A percentile compares a stretch with the other conserved stretches of the same genome.
Evolutionary conservation across 2,797 vertebrate genomes (phyloP).

Genomic region (Coreius guichenoti): DNA sequence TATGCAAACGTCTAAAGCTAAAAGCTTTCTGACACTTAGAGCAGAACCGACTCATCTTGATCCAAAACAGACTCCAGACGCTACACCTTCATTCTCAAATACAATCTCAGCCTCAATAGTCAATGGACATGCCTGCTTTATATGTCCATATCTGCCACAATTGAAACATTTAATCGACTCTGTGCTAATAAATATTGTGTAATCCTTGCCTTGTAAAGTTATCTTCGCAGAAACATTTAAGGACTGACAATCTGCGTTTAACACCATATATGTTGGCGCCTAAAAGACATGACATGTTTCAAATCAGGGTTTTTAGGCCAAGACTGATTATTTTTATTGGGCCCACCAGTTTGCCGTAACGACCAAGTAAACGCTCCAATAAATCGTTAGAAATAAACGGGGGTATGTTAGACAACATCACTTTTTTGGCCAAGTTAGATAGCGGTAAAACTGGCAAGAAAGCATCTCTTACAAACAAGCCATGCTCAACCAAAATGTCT

Average conservation of each 20-base stretch:
- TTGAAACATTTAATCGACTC: not conserved
- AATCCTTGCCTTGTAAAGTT: not conserved
- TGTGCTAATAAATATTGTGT: not conserved
- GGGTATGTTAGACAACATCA: too few relatives aligned
- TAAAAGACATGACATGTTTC: not conserved
- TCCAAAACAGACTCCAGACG: too few relatives aligned
- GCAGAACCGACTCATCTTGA: too few relatives aligned
- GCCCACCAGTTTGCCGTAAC: not conserved
- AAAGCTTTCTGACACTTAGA: too few relatives aligned
- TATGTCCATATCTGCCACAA: not conserved
- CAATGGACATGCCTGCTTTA: too few relatives aligned
- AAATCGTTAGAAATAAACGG: not conserved
- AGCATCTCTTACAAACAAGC: not conserved
- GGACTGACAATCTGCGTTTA: not conserved
- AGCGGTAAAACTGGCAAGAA: not conserved
- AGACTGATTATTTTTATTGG: not conserved
- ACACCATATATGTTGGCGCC: not conserved
- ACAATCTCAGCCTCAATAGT: too few relatives aligned
- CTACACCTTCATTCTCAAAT: not conserved
- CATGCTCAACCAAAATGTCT: not conserved
- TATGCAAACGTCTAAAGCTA: too few relatives aligned
- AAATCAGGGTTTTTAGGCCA: not conserved
- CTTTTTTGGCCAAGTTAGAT: not conserved
- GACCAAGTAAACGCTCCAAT: not conserved
- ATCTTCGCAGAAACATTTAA: not conserved